Percentiles rank a stretch among this genome's conserved stretches.
Conservation (phyloP, 2,888 invertebrate genomes). For the Smittia sp. region DNA sequence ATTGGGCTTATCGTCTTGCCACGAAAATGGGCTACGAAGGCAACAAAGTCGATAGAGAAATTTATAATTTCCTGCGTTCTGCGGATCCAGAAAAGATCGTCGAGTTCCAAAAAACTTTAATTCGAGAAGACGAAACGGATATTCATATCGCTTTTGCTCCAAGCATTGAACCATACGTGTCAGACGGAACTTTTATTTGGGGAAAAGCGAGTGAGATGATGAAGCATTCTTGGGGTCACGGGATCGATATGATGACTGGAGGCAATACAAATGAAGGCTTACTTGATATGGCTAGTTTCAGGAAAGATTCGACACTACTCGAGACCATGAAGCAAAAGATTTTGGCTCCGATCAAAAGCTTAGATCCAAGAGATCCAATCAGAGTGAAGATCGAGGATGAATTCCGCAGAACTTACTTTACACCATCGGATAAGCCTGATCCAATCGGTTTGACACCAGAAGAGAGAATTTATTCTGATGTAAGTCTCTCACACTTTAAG, state of each 20-base stretch:
- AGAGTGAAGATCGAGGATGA: not conserved
- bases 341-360: not conserved
- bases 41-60: slow-evolving; percentile 49
- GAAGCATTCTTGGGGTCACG: slow-evolving; percentile 49
- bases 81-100: slow-evolving; percentile 43
- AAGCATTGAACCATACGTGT: slow-evolving; percentile 49
- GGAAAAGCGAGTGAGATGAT: slow-evolving; percentile 46
- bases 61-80: slow-evolving; percentile 50
- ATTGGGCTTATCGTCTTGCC: slow-evolving; percentile 50
- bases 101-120: not conserved
- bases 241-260: slow-evolving; percentile 50
- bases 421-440: not conserved
- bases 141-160: slow-evolving; percentile 47
- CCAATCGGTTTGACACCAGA: not conserved
- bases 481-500: not conserved
- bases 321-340: not conserved
- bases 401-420: not conserved
- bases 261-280: slow-evolving; percentile 51
- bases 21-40: slow-evolving; percentile 50
- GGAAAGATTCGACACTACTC: not conserved
- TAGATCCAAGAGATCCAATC: not conserved
- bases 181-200: slow-evolving; percentile 48
- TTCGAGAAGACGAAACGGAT: not conserved
- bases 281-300: slow-evolving; percentile 46
- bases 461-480: not conserved